These are phyloP conservation scores for Enteromius treurensis DNA, from an alignment of 2,797 vertebrate species.

Conservation along the genomic window DNA sequence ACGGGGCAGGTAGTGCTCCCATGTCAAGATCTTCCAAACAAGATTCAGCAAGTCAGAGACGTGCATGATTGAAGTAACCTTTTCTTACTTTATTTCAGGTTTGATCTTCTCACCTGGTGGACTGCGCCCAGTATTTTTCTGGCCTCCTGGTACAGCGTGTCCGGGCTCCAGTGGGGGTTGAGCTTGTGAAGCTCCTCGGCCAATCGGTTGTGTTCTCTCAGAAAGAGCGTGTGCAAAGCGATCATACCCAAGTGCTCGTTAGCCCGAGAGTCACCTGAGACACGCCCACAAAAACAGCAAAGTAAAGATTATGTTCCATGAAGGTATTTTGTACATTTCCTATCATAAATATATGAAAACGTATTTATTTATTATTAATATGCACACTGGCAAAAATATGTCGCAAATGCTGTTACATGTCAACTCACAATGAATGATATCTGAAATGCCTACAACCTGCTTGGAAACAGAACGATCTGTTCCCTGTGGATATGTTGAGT, in stretches of 20 bases:
- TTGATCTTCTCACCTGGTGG: conserved; percentile 72
- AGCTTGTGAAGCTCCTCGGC: conserved; percentile 74
- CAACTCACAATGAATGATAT: neutral
- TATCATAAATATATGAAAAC: too few species aligned
- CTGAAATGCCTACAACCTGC: conserved; percentile 72
- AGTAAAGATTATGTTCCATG: too few species aligned
- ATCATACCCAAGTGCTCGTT: conserved; percentile 83
- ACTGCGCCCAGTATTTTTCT: conserved; percentile 80
- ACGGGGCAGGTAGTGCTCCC: conserved; percentile 78
- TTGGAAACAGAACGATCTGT: conserved; percentile 79
- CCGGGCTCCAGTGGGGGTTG: conserved; percentile 80
- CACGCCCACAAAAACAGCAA: conserved; percentile 9
- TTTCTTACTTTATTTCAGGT: neutral
- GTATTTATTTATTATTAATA: neutral
- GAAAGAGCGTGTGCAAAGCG: conserved; percentile 79
- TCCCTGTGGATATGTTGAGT: conserved; percentile 54
- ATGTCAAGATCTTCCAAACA: conserved; percentile 74
- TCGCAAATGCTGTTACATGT: neutral
- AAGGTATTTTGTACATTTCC: too few species aligned
- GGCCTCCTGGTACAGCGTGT: conserved; percentile 80
- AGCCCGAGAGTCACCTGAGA: conserved; percentile 78
- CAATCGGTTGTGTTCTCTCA: conserved; percentile 82
- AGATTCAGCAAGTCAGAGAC: conserved; percentile 4
- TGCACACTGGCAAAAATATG: too few species aligned
- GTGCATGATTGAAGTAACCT: neutral